Base-by-base conservation (phyloP, 2,888 invertebrate genomes). In the Galerucella nymphaeae region DNA sequence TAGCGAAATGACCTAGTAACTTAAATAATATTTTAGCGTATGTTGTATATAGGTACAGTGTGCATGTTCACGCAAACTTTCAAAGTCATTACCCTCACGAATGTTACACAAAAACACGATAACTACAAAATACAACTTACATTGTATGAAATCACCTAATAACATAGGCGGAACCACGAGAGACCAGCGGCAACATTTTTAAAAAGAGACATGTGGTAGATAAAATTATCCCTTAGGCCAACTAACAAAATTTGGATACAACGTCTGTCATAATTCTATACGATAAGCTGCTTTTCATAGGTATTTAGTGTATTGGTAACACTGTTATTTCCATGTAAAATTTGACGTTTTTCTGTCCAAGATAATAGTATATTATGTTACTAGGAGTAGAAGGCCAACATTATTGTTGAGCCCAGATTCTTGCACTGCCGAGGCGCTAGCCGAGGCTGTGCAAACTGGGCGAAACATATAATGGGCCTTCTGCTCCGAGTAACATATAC, bases 1-100 rank as follows among this genome's bases (percentile, higher is more conserved):
- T 68, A 41, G 62, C 53, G 68, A 68, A 68, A 30, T 68, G 68
- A 68, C 68, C 68, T 53, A 68, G 61, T 68, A 68, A 68, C 68
- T 68, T 62, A 68, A 68, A 68, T 68, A 68, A 62, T 62, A 41
- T 48, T 30, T 59, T 20, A 45, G 30, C 53, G 41, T n/a, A 62
- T 23, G 42, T n/a, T 58, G 3, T 30, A 30, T 30, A 30, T n/a
- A n/a, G n/a, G n/a, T 41, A 48, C 38, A 55, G 45, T 50, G 38
- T 64, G 38, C 53, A 64, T 16, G 38, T 65, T 65, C 65, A 65
- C 65, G 65, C 65, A 65, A 65, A 65, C 55, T 65, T 65, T 55
- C 18, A 55, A 65, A 65, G 65, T 65, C 65, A 65, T 55, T 65
- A 65, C 55, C 55, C 65, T 65, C 65, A 65, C 65, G 55, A 65